Conservation (phyloP, 2,888 invertebrate genomes). For the Lycaena phlaeas region DNA sequence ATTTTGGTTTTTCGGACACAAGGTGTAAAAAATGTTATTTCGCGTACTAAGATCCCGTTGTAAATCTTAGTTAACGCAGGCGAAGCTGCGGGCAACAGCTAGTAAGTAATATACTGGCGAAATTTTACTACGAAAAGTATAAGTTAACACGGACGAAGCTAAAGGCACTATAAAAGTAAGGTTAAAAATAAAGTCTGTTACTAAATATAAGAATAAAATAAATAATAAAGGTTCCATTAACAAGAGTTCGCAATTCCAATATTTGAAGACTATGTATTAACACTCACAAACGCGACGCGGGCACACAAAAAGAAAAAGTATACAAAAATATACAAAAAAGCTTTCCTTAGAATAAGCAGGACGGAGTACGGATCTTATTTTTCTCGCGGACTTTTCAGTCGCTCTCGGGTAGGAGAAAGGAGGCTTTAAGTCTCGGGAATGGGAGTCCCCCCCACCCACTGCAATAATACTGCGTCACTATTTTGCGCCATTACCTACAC, state of each 20-base stretch:
- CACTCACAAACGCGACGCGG: constrained; percentile 39
- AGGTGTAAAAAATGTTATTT: too few species aligned
- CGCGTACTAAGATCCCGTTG: too few species aligned
- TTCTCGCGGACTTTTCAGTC: constrained; percentile 73
- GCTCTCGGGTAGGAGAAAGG: constrained; percentile 45
- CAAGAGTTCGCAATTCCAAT: constrained; percentile 20
- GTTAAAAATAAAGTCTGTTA: too few species aligned
- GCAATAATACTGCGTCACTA: constrained; percentile 75
- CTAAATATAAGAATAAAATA: neutral
- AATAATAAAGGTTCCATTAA: constrained; percentile 1
- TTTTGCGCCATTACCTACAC: constrained; percentile 75
- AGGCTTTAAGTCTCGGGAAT: constrained; percentile 29
- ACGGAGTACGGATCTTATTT: constrained; percentile 71
- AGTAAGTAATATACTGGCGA: too few species aligned
- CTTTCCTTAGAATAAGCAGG: constrained; percentile 70
- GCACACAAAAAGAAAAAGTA: constrained; percentile 22
- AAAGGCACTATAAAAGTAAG: too few species aligned
- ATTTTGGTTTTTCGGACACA: too few species aligned
- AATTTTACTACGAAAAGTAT: too few species aligned
- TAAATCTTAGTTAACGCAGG: too few species aligned
- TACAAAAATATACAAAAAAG: constrained; percentile 63
- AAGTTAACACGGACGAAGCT: too few species aligned
- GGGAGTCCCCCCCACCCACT: constrained; percentile 52
- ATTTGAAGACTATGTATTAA: constrained; percentile 43
- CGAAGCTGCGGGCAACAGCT: too few species aligned